Evolutionary conservation across 2,797 vertebrate species (phyloP), one percentile per base, ranked within the genome.

Genomic region (Peromyscus attwateri): DNA sequence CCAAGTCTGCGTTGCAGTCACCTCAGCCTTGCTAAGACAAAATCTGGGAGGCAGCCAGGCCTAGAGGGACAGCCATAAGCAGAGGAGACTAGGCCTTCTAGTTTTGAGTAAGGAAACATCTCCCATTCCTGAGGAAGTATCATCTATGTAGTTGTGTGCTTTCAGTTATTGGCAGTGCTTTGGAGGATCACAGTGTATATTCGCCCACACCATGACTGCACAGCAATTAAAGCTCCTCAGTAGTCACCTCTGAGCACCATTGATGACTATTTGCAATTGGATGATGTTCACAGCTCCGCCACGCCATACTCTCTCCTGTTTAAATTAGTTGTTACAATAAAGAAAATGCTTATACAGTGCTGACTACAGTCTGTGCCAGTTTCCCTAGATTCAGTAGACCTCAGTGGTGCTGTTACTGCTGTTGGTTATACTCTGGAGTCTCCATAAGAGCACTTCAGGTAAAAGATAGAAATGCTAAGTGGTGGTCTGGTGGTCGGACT

Each of bases 311-410:
- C 71, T 40, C 21, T 68, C 57, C 31, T 94, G 37, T 94, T 52
- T 85, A 62, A 57, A 90, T 70, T 25, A 62, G 11, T 64, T 89
- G 12, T 77, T 49, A 77, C 27, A 77, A n/a, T 89, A n/a, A 64
- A 25, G 68, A 79, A 77, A 64, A 90, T 40, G 7, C 17, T 19
- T 31, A 14, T 31, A 1, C 84, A 81, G 23, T 66, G 46, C 19
- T 76, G 29, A 40, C 14, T 80, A 3, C 21, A 57, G 21, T 76
- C 52, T 87, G 52, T 43, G 16, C 57, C 40, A n/a, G 2, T 27
- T 88, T 60, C 87, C 76, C n/a, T 57, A 13, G 37, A 60, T 68
- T 93, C 84, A 29, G 2, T 62, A 96, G 81, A 71, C 52, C 46
- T 71, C 14, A 5, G 21, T 66, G 27, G 73, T 76, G 31, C 66